Evolutionary conservation across 2,113 vertebrate genomes (phyloP).

Genomic region (Cnemophilus loriae): DNA sequence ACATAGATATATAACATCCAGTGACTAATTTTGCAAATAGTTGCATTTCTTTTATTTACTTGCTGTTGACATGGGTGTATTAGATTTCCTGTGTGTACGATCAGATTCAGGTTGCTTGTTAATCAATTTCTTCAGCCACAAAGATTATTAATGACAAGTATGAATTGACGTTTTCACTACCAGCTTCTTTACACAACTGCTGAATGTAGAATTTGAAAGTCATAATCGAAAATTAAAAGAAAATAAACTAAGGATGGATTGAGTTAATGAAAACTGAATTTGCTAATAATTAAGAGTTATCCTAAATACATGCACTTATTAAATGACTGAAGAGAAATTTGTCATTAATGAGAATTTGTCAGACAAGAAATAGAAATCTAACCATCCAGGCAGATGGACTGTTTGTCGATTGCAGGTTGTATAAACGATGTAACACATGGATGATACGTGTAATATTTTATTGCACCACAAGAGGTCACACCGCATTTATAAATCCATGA

Average conservation of each 20-base stretch:
- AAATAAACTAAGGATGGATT: not conserved
- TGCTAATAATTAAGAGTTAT: not conserved
- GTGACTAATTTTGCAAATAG: not conserved
- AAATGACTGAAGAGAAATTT: not conserved
- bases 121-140: not conserved
- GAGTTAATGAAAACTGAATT: not conserved
- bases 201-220: not conserved
- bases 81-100: not conserved
- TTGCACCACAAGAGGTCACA: conserved; percentile 64
- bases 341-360: not conserved
- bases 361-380: not conserved
- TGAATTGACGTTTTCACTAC: not conserved
- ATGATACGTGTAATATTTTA: conserved; percentile 35
- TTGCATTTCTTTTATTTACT: not conserved
- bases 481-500: conserved; percentile 34
- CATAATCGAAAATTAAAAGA: not conserved
- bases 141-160: not conserved
- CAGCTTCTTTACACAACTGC: not conserved
- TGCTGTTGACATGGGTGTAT: rapidly evolving
- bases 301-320: not conserved
- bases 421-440: not conserved
- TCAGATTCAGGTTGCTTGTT: not conserved
- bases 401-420: not conserved
- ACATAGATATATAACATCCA: not conserved
- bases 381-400: not conserved